Conservation (phyloP, 2,113 vertebrate genomes). For the Phyllostomus hastatus region DNA sequence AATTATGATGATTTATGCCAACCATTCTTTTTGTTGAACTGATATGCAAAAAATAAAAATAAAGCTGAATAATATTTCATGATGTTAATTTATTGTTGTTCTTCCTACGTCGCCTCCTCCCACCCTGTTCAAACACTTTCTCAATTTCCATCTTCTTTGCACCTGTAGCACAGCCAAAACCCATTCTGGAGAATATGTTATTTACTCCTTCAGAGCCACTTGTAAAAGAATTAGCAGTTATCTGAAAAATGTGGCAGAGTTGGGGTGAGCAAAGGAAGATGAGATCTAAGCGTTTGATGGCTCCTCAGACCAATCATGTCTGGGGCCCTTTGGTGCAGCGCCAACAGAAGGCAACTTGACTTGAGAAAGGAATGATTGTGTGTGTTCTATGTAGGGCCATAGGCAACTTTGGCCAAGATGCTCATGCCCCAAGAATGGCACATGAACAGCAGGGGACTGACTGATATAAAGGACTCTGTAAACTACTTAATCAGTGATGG, state of each 20-base stretch:
- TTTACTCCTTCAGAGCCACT: neutral
- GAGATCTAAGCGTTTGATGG: neutral
- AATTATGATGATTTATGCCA: neutral
- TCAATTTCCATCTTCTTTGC: neutral
- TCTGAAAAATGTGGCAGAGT: neutral
- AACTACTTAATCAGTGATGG: neutral
- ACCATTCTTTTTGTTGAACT: neutral
- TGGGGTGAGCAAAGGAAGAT: neutral
- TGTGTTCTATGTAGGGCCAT: neutral
- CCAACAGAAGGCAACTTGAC: neutral
- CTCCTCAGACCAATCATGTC: neutral
- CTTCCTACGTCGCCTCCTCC: neutral
- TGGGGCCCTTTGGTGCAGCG: neutral
- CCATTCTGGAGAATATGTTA: neutral
- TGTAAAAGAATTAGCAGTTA: neutral
- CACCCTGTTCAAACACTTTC: neutral
- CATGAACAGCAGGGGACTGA: neutral
- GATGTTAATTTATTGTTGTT: neutral
- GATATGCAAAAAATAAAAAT: neutral
- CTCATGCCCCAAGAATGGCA: neutral
- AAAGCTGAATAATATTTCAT: neutral
- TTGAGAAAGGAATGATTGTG: neutral
- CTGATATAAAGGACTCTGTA: neutral
- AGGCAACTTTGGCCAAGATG: neutral
- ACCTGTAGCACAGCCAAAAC: neutral